Conservation (phyloP, 2,797 vertebrate genomes). For the Acanthurus lineatus region DNA sequence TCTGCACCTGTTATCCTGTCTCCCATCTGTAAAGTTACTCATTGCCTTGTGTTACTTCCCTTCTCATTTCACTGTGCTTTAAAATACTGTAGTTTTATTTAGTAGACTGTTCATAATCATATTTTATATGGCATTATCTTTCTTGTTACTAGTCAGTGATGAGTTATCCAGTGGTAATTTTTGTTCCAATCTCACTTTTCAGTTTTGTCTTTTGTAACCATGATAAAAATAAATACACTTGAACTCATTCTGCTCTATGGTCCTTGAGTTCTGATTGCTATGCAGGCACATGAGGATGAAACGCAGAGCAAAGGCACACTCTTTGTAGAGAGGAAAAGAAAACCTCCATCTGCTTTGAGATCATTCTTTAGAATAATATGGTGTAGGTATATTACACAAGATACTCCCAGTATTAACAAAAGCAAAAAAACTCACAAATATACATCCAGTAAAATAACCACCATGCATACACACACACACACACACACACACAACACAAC, state of each 20-base stretch:
- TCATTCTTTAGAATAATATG: conserved; percentile 2
- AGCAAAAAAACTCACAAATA: no score
- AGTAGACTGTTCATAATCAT: not conserved
- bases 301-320: conserved; percentile 33
- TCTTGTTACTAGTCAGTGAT: not conserved
- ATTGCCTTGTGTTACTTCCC: not conserved
- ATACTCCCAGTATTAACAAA: not conserved
- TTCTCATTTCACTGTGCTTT: conserved; percentile 2
- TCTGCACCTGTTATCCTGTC: not conserved
- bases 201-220: not conserved
- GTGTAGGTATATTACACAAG: not conserved
- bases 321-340: conserved; percentile 28
- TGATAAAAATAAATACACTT: conserved; percentile 46
- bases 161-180: not conserved
- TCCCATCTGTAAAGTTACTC: not conserved
- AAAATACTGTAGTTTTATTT: not conserved
- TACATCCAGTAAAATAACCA: no score
- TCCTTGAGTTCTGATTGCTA: conserved; percentile 14
- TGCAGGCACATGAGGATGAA: conserved; percentile 35
- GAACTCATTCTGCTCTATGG: conserved; percentile 38
- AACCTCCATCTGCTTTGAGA: conserved; percentile 16
- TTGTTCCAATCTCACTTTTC: conserved; percentile 1
- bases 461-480: conserved; percentile 1
- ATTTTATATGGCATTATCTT: not conserved
- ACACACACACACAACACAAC: not conserved